Base-by-base conservation (phyloP, 1,140 invertebrate species). In the Trichoplusia ni region DNA sequence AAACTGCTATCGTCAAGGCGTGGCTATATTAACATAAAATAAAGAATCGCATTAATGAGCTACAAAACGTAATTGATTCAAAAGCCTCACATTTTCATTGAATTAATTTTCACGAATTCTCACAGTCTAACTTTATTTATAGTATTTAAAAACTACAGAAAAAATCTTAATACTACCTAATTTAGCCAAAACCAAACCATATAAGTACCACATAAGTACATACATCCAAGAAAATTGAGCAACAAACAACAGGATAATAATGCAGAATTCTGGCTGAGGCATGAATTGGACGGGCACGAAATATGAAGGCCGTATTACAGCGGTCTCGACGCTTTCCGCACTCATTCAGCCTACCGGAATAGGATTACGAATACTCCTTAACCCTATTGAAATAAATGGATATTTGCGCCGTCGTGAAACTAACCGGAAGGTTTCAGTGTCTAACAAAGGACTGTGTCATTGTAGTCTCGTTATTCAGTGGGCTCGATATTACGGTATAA, bases 351-450 rank as follows among this genome's bases (percentile, higher is more conserved):
- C 33, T 16, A n/a, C 7, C 19, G 18, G 31, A 18, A 35, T 2
- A 38, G 51, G 51, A 54, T 54, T 54, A 38, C 51, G 51, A 35
- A 54, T 38, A 25, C 51, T 11, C 51, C 51, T 37, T 38, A 25
- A 54, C 51, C 21, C 51, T 54, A 54, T 54, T 40, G 51, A 54
- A 54, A 40, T 54, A 54, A 54, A 54, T 54, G 51, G 51, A 18
- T 54, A 54, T 38, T 38, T 54, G 51, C n/a, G 21, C 51, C 51
- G 33, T 27, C 13, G 27, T 54, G 44, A 47, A 47, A 47, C 21
- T 47, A 47, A 13, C 44, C 44, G 25, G 44, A 47, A 23, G 44
- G 21, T 13, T 47, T 4, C 14, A 37, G 8, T 7, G 14, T 11
- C 3, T 37, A 37, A 37, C 33, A 37, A 37, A 37, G 33, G 33